Evolutionary conservation across 2,113 vertebrate genomes (phyloP).

Genomic region (Chloebia gouldiae): DNA sequence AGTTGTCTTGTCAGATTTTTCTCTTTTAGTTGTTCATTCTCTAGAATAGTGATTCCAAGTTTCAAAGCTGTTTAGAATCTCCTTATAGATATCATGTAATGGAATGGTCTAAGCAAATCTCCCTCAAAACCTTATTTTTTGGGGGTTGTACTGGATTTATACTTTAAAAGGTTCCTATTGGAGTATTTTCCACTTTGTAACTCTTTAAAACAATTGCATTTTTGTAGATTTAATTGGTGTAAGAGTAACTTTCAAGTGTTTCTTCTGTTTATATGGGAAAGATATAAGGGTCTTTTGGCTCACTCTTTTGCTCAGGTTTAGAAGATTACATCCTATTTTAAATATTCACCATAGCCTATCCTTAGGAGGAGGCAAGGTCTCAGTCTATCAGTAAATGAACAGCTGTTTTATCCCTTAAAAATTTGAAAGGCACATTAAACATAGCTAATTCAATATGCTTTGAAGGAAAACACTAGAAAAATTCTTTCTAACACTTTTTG

Average conservation of each 20-base stretch:
- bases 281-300: not conserved
- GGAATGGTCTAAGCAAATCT: not conserved
- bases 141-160: fast-evolving
- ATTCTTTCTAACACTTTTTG: not conserved
- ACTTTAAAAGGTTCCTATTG: not conserved
- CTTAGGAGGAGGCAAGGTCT: not conserved
- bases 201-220: not conserved
- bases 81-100: not conserved
- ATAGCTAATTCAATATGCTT: not conserved
- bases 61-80: not conserved
- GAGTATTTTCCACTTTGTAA: not conserved
- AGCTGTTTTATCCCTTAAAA: not conserved
- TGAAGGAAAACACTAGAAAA: not conserved
- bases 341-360: not conserved
- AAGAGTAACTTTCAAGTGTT: not conserved
- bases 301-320: not conserved
- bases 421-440: not conserved
- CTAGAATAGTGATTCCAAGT: not conserved
- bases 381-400: not conserved
- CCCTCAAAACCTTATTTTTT: not conserved
- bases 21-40: not conserved
- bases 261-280: not conserved
- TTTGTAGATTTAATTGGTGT: not conserved
- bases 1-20: not conserved
- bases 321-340: not conserved